Evolutionary conservation across 2,888 invertebrate genomes (phyloP).

Genomic region (Pristionchus arcanus): DNA sequence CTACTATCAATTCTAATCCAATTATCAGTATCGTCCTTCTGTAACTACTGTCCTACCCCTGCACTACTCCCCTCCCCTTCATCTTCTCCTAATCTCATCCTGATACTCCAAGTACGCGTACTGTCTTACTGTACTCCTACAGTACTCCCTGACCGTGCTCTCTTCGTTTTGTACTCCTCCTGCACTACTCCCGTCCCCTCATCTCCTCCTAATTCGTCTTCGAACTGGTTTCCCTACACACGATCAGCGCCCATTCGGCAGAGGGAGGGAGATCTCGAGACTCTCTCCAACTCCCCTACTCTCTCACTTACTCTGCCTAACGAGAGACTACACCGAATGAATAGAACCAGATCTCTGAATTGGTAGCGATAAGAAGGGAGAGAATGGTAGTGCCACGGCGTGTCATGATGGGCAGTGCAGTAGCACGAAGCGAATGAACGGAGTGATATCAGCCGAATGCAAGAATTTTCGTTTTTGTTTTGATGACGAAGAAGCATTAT

Average conservation of each 20-base stretch:
- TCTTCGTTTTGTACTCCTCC: too few relatives aligned
- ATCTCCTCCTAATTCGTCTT: background rate
- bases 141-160: too few relatives aligned
- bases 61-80: background rate
- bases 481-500: background rate
- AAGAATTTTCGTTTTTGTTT: background rate
- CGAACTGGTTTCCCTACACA: conserved; percentile 33
- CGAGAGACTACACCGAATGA: background rate
- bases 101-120: too few relatives aligned
- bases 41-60: background rate
- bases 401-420: background rate
- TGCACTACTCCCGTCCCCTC: background rate
- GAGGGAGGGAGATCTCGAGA: background rate
- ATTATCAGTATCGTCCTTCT: too few relatives aligned
- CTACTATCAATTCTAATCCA: too few relatives aligned
- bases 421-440: background rate
- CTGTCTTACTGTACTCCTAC: background rate
- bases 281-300: background rate
- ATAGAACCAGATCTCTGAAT: background rate
- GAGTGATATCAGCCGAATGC: background rate
- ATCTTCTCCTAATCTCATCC: too few relatives aligned
- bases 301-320: background rate
- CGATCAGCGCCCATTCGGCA: background rate
- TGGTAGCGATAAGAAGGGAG: background rate
- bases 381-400: background rate